Percentiles rank a stretch among this genome's conserved stretches.
These are phyloP conservation scores for Notothenia coriiceps DNA, from an alignment of 2,113 vertebrate species.

Conservation along the genomic window DNA sequence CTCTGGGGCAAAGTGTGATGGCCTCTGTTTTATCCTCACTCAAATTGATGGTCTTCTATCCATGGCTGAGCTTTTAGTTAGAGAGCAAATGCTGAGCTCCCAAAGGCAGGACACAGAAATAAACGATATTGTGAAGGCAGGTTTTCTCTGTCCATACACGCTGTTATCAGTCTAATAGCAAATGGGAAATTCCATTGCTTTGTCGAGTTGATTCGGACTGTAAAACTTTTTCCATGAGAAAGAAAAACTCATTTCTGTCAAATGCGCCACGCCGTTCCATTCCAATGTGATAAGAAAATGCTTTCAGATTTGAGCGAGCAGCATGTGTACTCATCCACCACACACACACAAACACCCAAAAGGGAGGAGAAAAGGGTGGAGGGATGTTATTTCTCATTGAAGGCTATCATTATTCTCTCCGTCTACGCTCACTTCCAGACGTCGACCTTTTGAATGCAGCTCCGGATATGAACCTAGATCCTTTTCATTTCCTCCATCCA, in stretches of 20 bases:
- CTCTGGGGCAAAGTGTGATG: constrained; percentile 2
- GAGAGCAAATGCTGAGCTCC: constrained; percentile 17
- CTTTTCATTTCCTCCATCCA: constrained; percentile 72
- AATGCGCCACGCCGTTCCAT: constrained; percentile 30
- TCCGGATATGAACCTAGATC: constrained; percentile 72
- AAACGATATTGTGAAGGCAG: constrained; percentile 30
- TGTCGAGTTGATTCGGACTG: constrained; percentile 23
- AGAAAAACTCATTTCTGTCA: constrained; percentile 64
- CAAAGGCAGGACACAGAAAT: constrained; percentile 13
- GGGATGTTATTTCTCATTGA: constrained; percentile 41
- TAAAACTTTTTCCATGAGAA: constrained; percentile 28
- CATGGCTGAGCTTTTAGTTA: constrained; percentile 13
- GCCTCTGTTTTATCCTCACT: constrained; percentile 20
- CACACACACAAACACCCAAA: constrained; percentile 40
- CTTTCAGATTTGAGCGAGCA: constrained; percentile 51
- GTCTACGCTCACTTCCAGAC: constrained; percentile 49
- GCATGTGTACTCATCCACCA: constrained; percentile 36
- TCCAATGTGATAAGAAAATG: constrained; percentile 58
- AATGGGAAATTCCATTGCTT: constrained; percentile 56
- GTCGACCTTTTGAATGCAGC: constrained; percentile 28
- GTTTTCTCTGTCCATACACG: not conserved
- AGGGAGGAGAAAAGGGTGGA: constrained; percentile 5
- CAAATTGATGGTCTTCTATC: constrained; percentile 13
- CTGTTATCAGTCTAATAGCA: constrained; percentile 43
- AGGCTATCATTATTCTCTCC: constrained; percentile 55